These are phyloP conservation scores for Nomia melanderi DNA, from an alignment of 1,140 invertebrate species.

Conservation along the genomic window DNA sequence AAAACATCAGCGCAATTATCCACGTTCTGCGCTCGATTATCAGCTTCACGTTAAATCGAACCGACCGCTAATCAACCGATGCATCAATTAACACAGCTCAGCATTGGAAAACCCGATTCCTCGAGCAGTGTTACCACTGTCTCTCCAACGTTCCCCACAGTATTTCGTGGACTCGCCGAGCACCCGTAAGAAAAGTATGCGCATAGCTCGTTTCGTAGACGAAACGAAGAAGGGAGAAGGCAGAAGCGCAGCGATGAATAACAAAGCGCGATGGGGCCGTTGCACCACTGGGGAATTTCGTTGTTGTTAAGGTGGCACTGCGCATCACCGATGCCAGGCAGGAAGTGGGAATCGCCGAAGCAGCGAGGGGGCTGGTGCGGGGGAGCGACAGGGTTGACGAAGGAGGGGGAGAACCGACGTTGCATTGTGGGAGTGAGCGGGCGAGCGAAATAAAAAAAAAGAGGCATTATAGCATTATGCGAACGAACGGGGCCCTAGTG, in stretches of 20 bases:
- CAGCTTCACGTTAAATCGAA: too few species aligned
- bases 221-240: neutral
- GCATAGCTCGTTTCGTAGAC: neutral
- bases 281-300: conserved; percentile 74
- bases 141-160: neutral
- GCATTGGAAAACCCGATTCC: too few species aligned
- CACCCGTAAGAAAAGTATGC: neutral
- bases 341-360: conserved; percentile 76
- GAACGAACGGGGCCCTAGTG: conserved; percentile 65
- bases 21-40: too few species aligned
- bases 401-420: conserved; percentile 54
- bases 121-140: neutral
- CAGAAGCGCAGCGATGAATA: conserved; percentile 47
- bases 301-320: conserved; percentile 78
- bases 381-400: conserved; percentile 42
- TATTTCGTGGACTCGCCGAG: neutral
- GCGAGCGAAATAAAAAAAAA: conserved; percentile 63
- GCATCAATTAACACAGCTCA: too few species aligned
- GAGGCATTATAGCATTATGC: conserved; percentile 65
- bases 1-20: too few species aligned
- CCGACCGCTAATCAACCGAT: too few species aligned
- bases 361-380: conserved; percentile 55
- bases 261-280: conserved; percentile 63
- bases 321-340: conserved; percentile 79
- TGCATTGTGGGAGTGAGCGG: conserved; percentile 69